Evolutionary conservation across 2,797 vertebrate genomes (phyloP).

Genomic region (Anas bernieri): DNA sequence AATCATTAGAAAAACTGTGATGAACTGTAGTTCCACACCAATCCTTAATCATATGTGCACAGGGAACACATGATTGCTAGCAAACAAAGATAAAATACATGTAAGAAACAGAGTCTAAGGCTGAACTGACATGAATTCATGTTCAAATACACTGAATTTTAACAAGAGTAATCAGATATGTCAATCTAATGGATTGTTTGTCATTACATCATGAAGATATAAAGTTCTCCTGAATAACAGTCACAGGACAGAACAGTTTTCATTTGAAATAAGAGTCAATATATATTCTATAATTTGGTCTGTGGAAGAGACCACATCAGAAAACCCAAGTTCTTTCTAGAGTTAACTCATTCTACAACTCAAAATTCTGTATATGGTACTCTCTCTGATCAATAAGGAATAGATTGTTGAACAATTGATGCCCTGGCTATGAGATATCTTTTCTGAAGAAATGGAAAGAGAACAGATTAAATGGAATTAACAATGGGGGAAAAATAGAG

Average conservation of each 20-base stretch:
- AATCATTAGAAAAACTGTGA: not conserved
- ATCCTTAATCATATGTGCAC: not conserved
- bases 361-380: not conserved
- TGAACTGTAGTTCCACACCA: not conserved
- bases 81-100: not conserved
- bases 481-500: not conserved
- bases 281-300: not conserved
- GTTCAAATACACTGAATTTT: not conserved
- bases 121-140: not conserved
- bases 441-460: not conserved
- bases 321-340: not conserved
- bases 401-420: not conserved
- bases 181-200: not conserved
- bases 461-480: not conserved
- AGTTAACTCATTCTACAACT: not conserved
- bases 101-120: not conserved
- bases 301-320: not conserved
- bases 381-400: not conserved
- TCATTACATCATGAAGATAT: not conserved
- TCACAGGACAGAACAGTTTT: not conserved
- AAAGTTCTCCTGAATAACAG: not conserved
- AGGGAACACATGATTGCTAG: not conserved
- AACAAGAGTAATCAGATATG: not conserved
- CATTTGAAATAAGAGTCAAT: not conserved
- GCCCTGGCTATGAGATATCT: not conserved